Evolutionary conservation across 1,140 invertebrate genomes (phyloP), one percentile per base, ranked within the genome.

Genomic region (Oscheius sp.): DNA sequence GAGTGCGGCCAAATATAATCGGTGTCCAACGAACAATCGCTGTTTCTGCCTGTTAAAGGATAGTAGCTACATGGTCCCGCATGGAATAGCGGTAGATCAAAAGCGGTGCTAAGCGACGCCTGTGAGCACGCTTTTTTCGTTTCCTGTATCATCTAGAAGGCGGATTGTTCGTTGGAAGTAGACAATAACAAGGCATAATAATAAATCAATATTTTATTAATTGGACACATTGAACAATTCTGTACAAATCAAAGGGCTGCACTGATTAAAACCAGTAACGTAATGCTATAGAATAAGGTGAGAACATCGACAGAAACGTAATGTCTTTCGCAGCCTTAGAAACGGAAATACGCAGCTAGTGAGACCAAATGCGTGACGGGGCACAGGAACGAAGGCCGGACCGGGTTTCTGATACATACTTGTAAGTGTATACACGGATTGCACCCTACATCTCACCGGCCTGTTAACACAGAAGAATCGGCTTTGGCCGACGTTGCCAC

Each of bases 401-500:
- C 49, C 49, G 49, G 49, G 49, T 20, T 55, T 55, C 49, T 7
- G 23, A 13, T 13, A 13, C 7, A 55, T 55, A 55, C 7, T 55
- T 15, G 49, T 55, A 55, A n/a, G n/a, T 42, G 23, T 55, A 23
- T 55, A 55, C 49, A 55, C 49, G 49, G 28, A 55, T 55, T 55
- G 49, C 49, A 55, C 49, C 49, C 49, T 55, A 55, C 15, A 15
- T 55, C 49, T 55, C 49, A 55, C 49, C 49, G 49, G 49, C 49
- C 49, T 55, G 10, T 42, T 42, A 55, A 55, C 7, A 55, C 49
- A 10, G 7, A n/a, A n/a, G n/a, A 42, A 42, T 42, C 7, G n/a
- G 38, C n/a, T 42, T 42, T n/a, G n/a, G n/a, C n/a, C n/a, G n/a
- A n/a, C n/a, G n/a, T n/a, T n/a, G n/a, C n/a, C n/a, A n/a, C n/a